Percentiles rank a stretch among this genome's conserved stretches.
phyloP scores from a whole-genome alignment of 2,888 invertebrate species.

The Eurytoma adleriae region DNA sequence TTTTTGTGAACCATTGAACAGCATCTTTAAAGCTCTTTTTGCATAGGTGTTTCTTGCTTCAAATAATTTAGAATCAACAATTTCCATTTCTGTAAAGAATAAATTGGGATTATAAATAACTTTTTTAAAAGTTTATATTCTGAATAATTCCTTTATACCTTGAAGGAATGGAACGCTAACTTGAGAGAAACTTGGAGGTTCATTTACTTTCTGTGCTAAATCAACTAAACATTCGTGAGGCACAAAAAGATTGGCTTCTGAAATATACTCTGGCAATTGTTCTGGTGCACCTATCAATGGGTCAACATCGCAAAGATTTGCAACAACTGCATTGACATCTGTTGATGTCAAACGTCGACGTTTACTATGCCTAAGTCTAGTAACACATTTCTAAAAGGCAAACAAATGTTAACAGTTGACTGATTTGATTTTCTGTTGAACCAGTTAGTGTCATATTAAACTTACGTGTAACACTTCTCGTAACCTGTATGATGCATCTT shows the following conservation, averaged over 20 bases:
- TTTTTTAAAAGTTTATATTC: not conserved
- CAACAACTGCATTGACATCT: constrained; percentile 72
- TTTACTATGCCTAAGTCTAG: constrained; percentile 72
- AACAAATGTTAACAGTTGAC: constrained; percentile 16
- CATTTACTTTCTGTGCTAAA: constrained; percentile 67
- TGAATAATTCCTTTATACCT: constrained; percentile 60
- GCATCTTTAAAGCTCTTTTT: constrained; percentile 72
- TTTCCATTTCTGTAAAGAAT: constrained; percentile 68
- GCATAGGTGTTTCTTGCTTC: constrained; percentile 72
- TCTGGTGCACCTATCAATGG: constrained; percentile 72
- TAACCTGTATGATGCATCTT: constrained; percentile 73
- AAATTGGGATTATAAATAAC: constrained; percentile 24
- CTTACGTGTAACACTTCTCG: constrained; percentile 72
- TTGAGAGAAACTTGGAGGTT: constrained; percentile 68
- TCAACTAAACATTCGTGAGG: constrained; percentile 70
- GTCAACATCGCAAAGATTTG: constrained; percentile 72
- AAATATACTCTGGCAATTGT: constrained; percentile 70
- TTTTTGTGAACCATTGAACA: constrained; percentile 74
- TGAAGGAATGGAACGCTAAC: constrained; percentile 69
- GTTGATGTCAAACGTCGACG: constrained; percentile 67
- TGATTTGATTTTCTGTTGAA: not conserved
- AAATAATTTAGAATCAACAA: constrained; percentile 67
- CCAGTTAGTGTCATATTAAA: not conserved
- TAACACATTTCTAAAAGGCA: constrained; percentile 71
- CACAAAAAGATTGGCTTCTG: constrained; percentile 72